Evolutionary conservation across 2,888 invertebrate genomes (phyloP).

Genomic region (Sipha maydis): DNA sequence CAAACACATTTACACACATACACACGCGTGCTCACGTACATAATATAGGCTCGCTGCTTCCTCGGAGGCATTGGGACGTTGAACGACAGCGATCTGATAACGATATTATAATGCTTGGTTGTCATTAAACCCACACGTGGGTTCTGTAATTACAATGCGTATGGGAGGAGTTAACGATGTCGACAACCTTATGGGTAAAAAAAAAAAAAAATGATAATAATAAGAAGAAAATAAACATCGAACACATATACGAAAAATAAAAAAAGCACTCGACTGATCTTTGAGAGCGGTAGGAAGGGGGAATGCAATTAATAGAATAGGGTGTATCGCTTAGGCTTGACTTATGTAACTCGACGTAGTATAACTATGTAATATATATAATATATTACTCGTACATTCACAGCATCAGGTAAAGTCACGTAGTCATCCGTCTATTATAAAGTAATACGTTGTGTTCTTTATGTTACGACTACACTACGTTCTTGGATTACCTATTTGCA

Average conservation of each 20-base stretch:
- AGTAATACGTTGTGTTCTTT: too few species aligned
- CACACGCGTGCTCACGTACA: not conserved
- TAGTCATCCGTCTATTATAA: too few species aligned
- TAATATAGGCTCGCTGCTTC: constrained; percentile 47
- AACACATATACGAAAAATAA: constrained; percentile 22
- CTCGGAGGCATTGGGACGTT: constrained; percentile 58
- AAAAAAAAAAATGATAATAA: not conserved
- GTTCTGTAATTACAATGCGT: constrained; percentile 56
- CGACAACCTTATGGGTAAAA: constrained; percentile 56
- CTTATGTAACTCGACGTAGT: not conserved
- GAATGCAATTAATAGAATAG: not conserved
- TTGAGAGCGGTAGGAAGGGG: not conserved
- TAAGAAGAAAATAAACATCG: constrained; percentile 45
- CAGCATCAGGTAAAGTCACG: too few species aligned
- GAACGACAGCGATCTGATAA: constrained; percentile 61
- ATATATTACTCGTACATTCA: too few species aligned
- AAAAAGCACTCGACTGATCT: not conserved
- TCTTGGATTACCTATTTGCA: too few species aligned
- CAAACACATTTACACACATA: not conserved
- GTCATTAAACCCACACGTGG: constrained; percentile 59
- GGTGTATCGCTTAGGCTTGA: not conserved
- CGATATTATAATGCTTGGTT: constrained; percentile 57
- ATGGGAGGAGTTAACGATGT: constrained; percentile 61
- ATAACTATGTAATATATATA: too few species aligned
- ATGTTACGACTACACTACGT: too few species aligned